These are phyloP conservation scores for Sylvilagus floridanus DNA, from an alignment of 2,797 vertebrate species.

Conservation along the genomic window DNA sequence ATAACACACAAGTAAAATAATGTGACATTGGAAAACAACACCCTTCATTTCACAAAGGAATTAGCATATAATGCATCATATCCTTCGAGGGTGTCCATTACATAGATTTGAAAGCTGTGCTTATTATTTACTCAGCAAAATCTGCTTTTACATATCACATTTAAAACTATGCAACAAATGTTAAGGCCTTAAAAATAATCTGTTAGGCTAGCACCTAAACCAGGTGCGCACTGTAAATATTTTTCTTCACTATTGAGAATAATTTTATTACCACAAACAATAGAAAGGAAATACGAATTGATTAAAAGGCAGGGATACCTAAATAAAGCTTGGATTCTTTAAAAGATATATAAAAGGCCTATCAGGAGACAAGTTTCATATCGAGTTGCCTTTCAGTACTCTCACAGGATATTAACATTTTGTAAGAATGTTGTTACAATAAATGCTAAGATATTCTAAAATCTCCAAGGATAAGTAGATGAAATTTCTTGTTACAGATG, in stretches of 20 bases:
- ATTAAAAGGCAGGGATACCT: slow-evolving; percentile 5
- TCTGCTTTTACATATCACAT: slow-evolving; percentile 50
- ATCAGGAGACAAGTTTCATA: background rate
- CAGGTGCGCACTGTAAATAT: background rate
- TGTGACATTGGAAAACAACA: slow-evolving; percentile 27
- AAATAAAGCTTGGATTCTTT: background rate
- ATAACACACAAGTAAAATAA: slow-evolving; percentile 28
- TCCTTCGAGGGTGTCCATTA: slow-evolving; percentile 49
- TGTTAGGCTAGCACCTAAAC: background rate
- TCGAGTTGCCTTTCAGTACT: too few relatives aligned
- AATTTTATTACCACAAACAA: slow-evolving; percentile 27
- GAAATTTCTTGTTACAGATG: background rate
- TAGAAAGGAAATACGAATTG: background rate
- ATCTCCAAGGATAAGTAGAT: background rate
- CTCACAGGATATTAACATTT: background rate
- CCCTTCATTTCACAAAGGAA: slow-evolving; percentile 45
- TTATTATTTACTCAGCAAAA: slow-evolving; percentile 57
- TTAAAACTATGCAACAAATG: slow-evolving; percentile 40
- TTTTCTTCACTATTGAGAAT: background rate
- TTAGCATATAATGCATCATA: slow-evolving; percentile 36
- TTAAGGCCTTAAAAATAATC: background rate
- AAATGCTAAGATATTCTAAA: slow-evolving; percentile 24
- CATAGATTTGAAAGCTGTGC: slow-evolving; percentile 55
- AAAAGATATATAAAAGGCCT: background rate
- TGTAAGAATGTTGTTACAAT: background rate